Evolutionary conservation across 2,888 invertebrate species (phyloP).

Genomic region (Epirrhoe tristata): DNA sequence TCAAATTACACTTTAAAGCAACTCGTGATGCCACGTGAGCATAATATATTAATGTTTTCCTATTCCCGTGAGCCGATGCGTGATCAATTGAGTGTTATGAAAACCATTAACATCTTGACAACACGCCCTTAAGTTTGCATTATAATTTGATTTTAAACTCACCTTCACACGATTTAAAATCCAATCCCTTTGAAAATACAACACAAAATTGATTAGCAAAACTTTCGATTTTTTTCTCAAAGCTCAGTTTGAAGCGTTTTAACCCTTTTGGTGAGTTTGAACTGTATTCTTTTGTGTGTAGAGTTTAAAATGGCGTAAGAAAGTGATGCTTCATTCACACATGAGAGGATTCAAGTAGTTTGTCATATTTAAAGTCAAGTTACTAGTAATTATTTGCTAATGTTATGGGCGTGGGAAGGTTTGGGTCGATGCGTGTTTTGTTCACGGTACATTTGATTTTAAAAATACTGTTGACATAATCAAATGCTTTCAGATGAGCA

Average conservation of each 20-base stretch:
- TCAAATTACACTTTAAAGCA: slow-evolving; percentile 59
- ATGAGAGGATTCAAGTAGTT: slow-evolving; percentile 78
- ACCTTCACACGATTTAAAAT: background rate
- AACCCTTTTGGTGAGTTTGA: slow-evolving; percentile 28
- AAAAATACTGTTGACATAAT: slow-evolving; percentile 8
- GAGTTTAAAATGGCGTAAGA: slow-evolving; percentile 34
- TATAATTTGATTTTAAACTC: slow-evolving; percentile 61
- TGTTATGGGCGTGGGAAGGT: slow-evolving; percentile 72
- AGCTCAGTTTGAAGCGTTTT: background rate
- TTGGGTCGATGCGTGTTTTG: slow-evolving; percentile 30
- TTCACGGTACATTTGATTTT: slow-evolving; percentile 27
- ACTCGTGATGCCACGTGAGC: slow-evolving; percentile 67
- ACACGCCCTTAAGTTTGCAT: slow-evolving; percentile 77
- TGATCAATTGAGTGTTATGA: slow-evolving; percentile 81
- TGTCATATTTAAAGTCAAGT: slow-evolving; percentile 77
- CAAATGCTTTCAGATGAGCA: background rate
- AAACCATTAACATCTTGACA: slow-evolving; percentile 76
- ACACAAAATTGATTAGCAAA: background rate
- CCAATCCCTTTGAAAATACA: background rate
- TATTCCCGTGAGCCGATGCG: slow-evolving; percentile 67
- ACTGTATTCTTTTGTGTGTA: slow-evolving; percentile 27
- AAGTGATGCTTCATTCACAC: slow-evolving; percentile 58
- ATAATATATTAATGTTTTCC: slow-evolving; percentile 65
- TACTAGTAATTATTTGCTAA: slow-evolving; percentile 72
- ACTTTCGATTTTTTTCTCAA: background rate